These are phyloP conservation scores for Acromyrmex heyeri DNA, from an alignment of 1,140 invertebrate species.

Conservation along the genomic window DNA sequence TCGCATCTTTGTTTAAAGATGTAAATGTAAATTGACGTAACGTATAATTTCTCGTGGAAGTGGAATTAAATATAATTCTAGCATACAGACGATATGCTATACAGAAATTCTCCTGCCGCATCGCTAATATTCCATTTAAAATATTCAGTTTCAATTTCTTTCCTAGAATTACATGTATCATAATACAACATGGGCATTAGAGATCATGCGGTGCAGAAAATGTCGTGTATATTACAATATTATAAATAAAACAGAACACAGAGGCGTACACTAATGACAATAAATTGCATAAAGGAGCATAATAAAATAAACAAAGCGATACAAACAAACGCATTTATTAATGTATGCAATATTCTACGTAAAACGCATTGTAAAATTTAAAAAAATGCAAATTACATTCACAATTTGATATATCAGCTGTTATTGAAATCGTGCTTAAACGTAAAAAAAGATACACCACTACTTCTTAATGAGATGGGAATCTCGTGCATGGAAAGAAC, in stretches of 20 bases:
- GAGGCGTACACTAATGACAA: conserved; percentile 1
- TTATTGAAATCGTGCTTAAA: neutral
- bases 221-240: neutral
- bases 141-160: conserved; percentile 9
- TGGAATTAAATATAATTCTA: neutral
- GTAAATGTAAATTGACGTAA: conserved; percentile 11
- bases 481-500: neutral
- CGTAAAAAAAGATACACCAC: neutral
- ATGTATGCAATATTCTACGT: conserved; percentile 4
- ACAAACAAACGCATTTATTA: conserved; percentile 50
- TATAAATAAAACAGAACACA: conserved; percentile 3
- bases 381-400: conserved; percentile 22
- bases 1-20: conserved; percentile 18
- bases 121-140: conserved; percentile 5
- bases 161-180: neutral
- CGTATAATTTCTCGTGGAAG: conserved; percentile 5
- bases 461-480: neutral
- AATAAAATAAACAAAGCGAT: conserved; percentile 24
- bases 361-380: conserved; percentile 6
- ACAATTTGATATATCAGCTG: neutral
- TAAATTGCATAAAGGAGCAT: conserved; percentile 3
- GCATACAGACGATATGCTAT: neutral
- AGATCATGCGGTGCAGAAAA: neutral
- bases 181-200: neutral
- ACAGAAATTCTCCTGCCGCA: neutral